Evolutionary conservation across 2,113 vertebrate genomes (phyloP), one percentile per base, ranked within the genome.

Genomic region (Saccopteryx bilineata): DNA sequence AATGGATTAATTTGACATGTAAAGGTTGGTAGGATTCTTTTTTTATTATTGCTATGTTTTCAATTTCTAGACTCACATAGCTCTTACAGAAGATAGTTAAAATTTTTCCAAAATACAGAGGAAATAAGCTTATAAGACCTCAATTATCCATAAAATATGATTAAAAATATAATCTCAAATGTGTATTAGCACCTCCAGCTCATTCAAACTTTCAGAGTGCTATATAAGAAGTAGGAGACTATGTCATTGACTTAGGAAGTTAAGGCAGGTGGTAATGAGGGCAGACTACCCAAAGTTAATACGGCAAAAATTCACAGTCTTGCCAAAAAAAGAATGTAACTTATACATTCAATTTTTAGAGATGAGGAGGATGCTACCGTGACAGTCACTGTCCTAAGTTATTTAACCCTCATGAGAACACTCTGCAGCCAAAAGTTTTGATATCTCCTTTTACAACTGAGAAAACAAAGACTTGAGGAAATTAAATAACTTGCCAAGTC

Each of bases 21-120:
- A 28, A 60, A 92, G 5, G 8, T 85, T 95, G 15, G 18, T 9
- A 58, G 1, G 28, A 24, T 87, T 85, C 7, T 28, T 9, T 81
- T 88, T 92, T 54, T 68, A 52, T 9, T 76, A 21, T 91, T 92
- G 85, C 48, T 93, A 5, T 58, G 54, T 88, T 94, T 95, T 93
- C 23, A 68, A 58, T 92, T 88, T 76, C 33, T 81, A 78, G 28
- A 18, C 61, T 87, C 26, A 68, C 2, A 65, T 13, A 72, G 33
- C 33, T 92, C 31, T 71, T 93, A 71, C 0, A 63, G 54, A 96
- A 93, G 46, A 78, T 15, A 46, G 11, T 63, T 56, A 31, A 80
- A 92, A 78, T 24, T 19, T 48, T 65, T 87, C 33, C 78, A 80
- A 95, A 84, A 46, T 81, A 74, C n/a, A 9, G 60, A 92, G 56